phyloP scores from a whole-genome alignment of 2,113 vertebrate species.

The Saguinus midas region DNA sequence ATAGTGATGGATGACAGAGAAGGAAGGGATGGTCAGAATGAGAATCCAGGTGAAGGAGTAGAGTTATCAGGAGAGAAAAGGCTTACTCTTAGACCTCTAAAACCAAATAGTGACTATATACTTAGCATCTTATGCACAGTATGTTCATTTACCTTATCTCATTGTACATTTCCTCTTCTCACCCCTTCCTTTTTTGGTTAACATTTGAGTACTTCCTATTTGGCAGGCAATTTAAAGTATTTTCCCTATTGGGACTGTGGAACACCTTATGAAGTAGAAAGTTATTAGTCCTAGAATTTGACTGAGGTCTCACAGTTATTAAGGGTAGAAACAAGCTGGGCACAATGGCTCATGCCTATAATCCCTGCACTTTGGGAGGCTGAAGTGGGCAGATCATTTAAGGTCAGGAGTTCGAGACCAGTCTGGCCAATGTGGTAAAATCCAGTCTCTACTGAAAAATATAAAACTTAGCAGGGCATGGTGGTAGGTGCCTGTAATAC shows the following conservation, averaged over 20 bases:
- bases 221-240: neutral
- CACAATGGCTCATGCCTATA: no score
- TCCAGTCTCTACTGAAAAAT: no score
- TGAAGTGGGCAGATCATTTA: no score
- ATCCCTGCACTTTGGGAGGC: no score
- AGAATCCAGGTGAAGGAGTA: neutral
- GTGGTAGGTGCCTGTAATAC: no score
- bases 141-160: neutral
- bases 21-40: neutral
- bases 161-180: neutral
- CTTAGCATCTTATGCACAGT: neutral
- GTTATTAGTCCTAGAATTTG: neutral
- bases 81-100: neutral
- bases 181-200: neutral
- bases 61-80: neutral
- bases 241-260: conserved; percentile 12
- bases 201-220: neutral
- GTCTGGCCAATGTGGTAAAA: no score
- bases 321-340: neutral
- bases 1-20: neutral
- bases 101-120: neutral
- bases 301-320: neutral
- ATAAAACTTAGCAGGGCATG: no score
- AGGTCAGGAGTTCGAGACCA: no score
- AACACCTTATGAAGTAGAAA: neutral